Conservation (phyloP, 2,797 vertebrate species). For the Chelidonichthys spinosus region DNA sequence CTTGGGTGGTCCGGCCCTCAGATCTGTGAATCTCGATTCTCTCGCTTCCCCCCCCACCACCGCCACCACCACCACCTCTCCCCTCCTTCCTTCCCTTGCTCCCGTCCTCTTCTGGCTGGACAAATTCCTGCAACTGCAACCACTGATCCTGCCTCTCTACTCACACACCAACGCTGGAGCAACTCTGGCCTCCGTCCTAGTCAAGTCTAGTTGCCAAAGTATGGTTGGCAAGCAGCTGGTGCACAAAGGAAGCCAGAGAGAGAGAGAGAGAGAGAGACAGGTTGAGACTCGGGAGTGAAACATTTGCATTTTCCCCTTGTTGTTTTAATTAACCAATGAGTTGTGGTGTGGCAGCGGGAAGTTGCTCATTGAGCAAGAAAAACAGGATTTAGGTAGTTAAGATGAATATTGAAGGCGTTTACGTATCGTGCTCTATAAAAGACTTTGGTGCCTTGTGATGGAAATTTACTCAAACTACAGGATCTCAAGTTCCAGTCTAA, state of each 20-base stretch:
- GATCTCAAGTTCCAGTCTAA: slow-evolving; percentile 33
- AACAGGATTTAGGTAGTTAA: slow-evolving; percentile 21
- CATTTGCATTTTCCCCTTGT: slow-evolving; percentile 44
- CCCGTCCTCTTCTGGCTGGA: slow-evolving; percentile 26
- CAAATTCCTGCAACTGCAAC: slow-evolving; percentile 54
- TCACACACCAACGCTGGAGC: slow-evolving; percentile 18
- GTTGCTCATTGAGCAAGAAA: slow-evolving; percentile 2
- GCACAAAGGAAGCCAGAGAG: slow-evolving; percentile 52
- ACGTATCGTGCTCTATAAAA: neutral
- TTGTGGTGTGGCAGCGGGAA: slow-evolving; percentile 13
- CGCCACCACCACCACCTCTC: neutral
- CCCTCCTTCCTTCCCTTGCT: slow-evolving; percentile 20
- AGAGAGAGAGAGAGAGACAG: slow-evolving; percentile 21
- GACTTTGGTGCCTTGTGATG: slow-evolving; percentile 14
- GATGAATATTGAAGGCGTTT: slow-evolving; percentile 11
- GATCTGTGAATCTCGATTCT: slow-evolving; percentile 63
- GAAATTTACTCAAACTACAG: slow-evolving; percentile 37
- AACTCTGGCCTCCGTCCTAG: slow-evolving; percentile 44
- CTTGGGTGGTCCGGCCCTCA: slow-evolving; percentile 69
- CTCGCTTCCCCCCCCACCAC: slow-evolving; percentile 32
- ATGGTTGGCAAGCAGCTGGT: slow-evolving; percentile 65
- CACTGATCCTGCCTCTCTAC: slow-evolving; percentile 36
- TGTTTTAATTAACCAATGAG: slow-evolving; percentile 42
- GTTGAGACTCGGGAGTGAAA: slow-evolving; percentile 47
- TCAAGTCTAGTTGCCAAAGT: slow-evolving; percentile 54